A percentile compares a stretch with the other conserved stretches of the same genome.
These are phyloP conservation scores for Heliconius hortense DNA, from an alignment of 2,888 invertebrate genomes.

Conservation along the genomic window DNA sequence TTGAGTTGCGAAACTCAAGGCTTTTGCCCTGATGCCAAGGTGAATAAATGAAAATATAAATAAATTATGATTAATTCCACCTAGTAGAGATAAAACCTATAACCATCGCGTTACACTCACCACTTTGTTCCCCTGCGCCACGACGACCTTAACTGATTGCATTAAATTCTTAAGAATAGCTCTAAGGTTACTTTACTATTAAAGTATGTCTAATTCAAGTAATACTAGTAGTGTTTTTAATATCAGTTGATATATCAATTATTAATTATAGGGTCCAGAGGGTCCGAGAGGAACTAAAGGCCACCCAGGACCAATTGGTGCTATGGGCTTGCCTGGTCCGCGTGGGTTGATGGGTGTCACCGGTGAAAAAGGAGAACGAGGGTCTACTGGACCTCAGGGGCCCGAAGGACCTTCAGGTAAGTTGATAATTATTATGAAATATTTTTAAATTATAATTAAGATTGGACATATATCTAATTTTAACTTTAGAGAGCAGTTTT, in stretches of 20 bases:
- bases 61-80: no score
- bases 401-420: constrained; percentile 89
- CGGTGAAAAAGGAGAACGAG: constrained; percentile 90
- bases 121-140: no score
- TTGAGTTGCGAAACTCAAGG: no score
- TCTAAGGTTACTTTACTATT: neutral
- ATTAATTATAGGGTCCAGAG: constrained; percentile 80
- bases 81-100: no score
- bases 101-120: no score
- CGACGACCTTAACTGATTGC: no score
- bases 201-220: neutral
- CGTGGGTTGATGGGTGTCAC: constrained; percentile 85
- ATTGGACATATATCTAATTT: no score
- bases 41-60: no score
- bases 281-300: constrained; percentile 87
- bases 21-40: no score
- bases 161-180: neutral
- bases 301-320: constrained; percentile 86
- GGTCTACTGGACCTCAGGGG: constrained; percentile 85
- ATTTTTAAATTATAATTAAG: neutral
- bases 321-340: constrained; percentile 87
- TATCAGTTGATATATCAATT: neutral
- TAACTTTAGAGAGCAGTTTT: neutral
- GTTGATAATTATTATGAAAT: neutral
- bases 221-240: neutral